phyloP scores from a whole-genome alignment of 2,888 invertebrate genomes.

The Drosophila atripex region DNA sequence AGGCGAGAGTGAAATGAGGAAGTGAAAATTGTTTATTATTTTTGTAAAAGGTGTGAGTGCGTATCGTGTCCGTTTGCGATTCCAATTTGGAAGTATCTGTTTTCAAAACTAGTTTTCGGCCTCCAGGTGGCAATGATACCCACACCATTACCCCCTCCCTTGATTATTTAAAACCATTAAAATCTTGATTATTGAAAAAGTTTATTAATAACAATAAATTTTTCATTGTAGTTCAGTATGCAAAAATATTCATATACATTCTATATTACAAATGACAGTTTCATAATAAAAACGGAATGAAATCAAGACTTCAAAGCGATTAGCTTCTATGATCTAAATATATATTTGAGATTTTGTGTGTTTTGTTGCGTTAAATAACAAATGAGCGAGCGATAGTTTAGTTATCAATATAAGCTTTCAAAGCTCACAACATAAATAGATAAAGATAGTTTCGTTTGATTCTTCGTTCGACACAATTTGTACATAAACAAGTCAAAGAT shows the following conservation, averaged over 20 bases:
- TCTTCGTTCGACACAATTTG: slow-evolving; percentile 37
- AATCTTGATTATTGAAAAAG: slow-evolving; percentile 48
- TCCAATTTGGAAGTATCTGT: background rate
- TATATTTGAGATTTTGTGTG: slow-evolving; percentile 16
- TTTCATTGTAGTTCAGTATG: slow-evolving; percentile 50
- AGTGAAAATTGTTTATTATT: slow-evolving; percentile 14
- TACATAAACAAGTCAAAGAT: slow-evolving; percentile 25
- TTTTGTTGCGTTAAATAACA: slow-evolving; percentile 39
- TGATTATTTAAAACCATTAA: background rate
- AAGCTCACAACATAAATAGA: slow-evolving; percentile 27
- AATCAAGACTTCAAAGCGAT: slow-evolving; percentile 20
- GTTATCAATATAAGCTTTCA: slow-evolving; percentile 18
- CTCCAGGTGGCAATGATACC: background rate
- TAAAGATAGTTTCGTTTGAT: slow-evolving; percentile 2
- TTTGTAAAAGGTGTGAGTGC: slow-evolving; percentile 9
- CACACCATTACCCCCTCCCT: background rate
- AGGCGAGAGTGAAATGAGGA: slow-evolving; percentile 27
- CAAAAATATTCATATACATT: slow-evolving; percentile 63
- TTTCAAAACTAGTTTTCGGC: background rate
- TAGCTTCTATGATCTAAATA: background rate
- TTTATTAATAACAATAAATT: slow-evolving; percentile 66
- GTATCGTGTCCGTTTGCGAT: background rate
- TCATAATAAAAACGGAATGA: slow-evolving; percentile 29
- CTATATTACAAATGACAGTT: slow-evolving; percentile 33
- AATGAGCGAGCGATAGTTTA: slow-evolving; percentile 39